Percentiles rank a stretch among this genome's conserved stretches.
phyloP scores from a whole-genome alignment of 2,113 vertebrate species.

The Seriola quinqueradiata region DNA sequence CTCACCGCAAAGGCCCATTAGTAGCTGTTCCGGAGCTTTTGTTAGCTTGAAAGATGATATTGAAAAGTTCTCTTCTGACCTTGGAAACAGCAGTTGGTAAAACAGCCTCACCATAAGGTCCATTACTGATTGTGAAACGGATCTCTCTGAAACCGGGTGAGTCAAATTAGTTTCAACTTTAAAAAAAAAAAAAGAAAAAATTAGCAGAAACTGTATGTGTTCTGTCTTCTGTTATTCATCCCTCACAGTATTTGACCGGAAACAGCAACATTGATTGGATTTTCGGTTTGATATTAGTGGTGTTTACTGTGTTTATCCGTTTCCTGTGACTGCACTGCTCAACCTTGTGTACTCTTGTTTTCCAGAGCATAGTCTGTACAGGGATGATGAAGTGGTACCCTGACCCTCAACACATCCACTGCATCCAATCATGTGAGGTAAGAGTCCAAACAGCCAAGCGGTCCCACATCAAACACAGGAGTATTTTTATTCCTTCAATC shows the following conservation, averaged over 20 bases:
- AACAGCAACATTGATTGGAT: neutral
- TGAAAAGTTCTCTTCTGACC: neutral
- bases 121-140: neutral
- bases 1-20: neutral
- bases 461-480: constrained; percentile 3
- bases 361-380: constrained; percentile 93
- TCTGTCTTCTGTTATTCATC: neutral
- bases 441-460: constrained; percentile 50
- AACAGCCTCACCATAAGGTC: neutral
- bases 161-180: neutral
- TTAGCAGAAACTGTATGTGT: neutral
- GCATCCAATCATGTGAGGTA: constrained; percentile 97
- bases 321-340: constrained; percentile 18
- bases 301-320: neutral
- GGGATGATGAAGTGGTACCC: constrained; percentile 92
- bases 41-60: neutral
- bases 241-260: neutral
- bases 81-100: neutral
- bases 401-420: constrained; percentile 88
- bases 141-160: neutral
- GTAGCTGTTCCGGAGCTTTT: neutral
- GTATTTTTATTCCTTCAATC: neutral
- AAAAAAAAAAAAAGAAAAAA: neutral
- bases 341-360: constrained; percentile 45
- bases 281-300: neutral